Evolutionary conservation across 2,888 invertebrate genomes (phyloP).

Genomic region (Callyntrura guangdongensis): DNA sequence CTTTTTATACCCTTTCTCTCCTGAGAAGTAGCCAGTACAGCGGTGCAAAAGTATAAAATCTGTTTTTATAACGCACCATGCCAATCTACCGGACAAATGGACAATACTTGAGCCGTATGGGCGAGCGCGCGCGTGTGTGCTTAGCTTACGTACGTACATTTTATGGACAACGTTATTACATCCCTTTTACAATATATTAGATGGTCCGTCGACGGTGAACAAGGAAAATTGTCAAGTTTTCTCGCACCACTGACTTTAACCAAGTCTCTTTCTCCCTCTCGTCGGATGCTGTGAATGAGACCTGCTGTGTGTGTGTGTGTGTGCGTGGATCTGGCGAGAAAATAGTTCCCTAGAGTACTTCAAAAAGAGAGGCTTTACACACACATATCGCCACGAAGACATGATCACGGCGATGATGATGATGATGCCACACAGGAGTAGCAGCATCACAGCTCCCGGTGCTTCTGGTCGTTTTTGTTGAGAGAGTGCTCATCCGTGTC

Average conservation of each 20-base stretch:
- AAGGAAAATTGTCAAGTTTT: conserved; percentile 76
- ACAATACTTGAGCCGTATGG: background rate
- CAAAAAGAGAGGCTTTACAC: conserved; percentile 29
- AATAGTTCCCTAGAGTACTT: conserved; percentile 75
- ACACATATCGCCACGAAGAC: background rate
- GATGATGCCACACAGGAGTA: background rate
- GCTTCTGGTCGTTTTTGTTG: conserved; percentile 45
- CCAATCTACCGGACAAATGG: too few relatives aligned
- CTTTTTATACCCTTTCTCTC: conserved; percentile 18
- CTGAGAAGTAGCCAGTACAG: background rate
- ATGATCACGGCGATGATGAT: background rate
- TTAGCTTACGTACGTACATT: background rate
- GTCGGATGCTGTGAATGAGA: conserved; percentile 28
- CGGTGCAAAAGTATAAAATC: background rate
- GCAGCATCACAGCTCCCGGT: background rate
- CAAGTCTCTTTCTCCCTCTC: background rate
- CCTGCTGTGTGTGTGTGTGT: too few relatives aligned
- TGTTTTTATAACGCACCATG: background rate
- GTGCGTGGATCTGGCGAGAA: conserved; percentile 59
- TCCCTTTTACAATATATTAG: conserved; percentile 43
- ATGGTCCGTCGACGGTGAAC: conserved; percentile 40
- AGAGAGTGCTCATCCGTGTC: conserved; percentile 72
- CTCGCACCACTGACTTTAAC: conserved; percentile 66
- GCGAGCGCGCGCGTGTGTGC: background rate
- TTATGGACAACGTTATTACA: conserved; percentile 26